A percentile compares a stretch with the other conserved stretches of the same genome.
Conservation (phyloP, 2,113 vertebrate genomes). For the Chinchilla lanigera region DNA sequence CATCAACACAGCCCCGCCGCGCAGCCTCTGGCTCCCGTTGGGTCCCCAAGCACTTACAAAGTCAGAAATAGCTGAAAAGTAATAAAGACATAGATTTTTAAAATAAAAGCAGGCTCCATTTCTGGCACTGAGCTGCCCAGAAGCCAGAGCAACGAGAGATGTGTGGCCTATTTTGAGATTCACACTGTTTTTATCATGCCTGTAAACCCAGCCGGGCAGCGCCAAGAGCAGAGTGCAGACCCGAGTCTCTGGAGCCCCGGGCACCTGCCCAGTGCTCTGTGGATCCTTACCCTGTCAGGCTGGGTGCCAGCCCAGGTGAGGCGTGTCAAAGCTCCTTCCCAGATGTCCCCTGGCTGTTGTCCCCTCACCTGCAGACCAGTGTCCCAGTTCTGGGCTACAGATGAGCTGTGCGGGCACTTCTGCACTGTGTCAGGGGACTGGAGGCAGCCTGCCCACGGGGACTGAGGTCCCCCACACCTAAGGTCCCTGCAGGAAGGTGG, state of each 20-base stretch:
- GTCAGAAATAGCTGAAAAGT: neutral
- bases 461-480: neutral
- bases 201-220: neutral
- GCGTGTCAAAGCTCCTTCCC: neutral
- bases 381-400: neutral
- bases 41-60: neutral
- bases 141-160: slow-evolving; percentile 4
- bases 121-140: neutral
- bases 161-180: neutral
- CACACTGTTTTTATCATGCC: neutral
- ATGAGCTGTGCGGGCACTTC: neutral
- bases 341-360: neutral
- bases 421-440: neutral
- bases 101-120: neutral
- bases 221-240: accelerated
- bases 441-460: neutral
- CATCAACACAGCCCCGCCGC: accelerated
- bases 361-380: neutral
- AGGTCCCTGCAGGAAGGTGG: neutral
- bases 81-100: neutral
- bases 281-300: neutral
- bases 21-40: neutral
- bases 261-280: neutral
- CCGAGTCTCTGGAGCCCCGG: neutral
- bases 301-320: neutral